Conservation (phyloP, 1,140 invertebrate species). For the Stenopsyche tienmushanensis region DNA sequence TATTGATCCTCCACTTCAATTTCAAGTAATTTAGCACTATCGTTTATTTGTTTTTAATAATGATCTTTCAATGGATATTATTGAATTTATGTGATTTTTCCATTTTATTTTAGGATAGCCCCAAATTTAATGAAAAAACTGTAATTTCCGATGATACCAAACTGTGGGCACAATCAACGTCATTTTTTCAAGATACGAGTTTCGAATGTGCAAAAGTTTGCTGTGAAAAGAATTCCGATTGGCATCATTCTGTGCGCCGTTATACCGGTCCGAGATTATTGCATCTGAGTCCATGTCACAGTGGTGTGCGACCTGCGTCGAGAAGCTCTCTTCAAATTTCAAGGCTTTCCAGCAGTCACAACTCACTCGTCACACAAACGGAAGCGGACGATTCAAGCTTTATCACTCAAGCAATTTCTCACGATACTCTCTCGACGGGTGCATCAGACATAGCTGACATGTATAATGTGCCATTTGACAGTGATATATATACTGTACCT, state of each 20-base stretch:
- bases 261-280: slow-evolving; percentile 64
- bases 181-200: neutral
- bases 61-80: too few relatives aligned
- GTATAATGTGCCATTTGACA: slow-evolving; percentile 83
- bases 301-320: slow-evolving; percentile 64
- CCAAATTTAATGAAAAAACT: neutral
- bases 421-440: slow-evolving; percentile 68
- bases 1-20: slow-evolving; percentile 77
- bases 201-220: slow-evolving; percentile 9
- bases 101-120: neutral
- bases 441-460: slow-evolving; percentile 75
- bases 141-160: neutral
- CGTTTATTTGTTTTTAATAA: too few relatives aligned
- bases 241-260: slow-evolving; percentile 49
- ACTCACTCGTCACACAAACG: slow-evolving; percentile 72
- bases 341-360: slow-evolving; percentile 76
- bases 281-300: slow-evolving; percentile 62
- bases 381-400: slow-evolving; percentile 80
- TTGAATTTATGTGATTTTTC: neutral
- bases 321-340: slow-evolving; percentile 68
- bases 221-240: slow-evolving; percentile 13
- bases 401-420: slow-evolving; percentile 82
- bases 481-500: slow-evolving; percentile 82
- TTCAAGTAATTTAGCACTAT: slow-evolving; percentile 60
- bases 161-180: neutral